Percentiles rank a stretch among this genome's conserved stretches.
phyloP scores from a whole-genome alignment of 2,888 invertebrate species.

The Meloe dianella region DNA sequence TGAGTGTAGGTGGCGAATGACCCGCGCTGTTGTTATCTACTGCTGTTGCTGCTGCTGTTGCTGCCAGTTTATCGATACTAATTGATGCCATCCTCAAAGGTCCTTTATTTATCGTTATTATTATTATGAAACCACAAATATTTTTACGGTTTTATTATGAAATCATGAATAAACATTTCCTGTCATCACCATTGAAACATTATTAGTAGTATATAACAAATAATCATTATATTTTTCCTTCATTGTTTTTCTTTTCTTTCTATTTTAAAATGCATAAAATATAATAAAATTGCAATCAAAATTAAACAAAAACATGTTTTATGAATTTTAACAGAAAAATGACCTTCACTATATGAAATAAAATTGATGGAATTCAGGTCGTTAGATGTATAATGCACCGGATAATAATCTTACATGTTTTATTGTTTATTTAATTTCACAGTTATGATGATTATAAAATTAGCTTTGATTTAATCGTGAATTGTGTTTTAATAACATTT shows the following conservation, averaged over 20 bases:
- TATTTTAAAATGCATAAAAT: background rate
- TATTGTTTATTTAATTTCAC: slow-evolving; percentile 3
- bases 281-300: background rate
- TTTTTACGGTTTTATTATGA: background rate
- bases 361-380: slow-evolving; percentile 3
- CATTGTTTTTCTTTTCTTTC: background rate
- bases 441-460: slow-evolving; percentile 7
- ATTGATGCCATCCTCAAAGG: background rate
- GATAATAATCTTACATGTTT: slow-evolving; percentile 5
- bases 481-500: slow-evolving; percentile 1
- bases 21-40: background rate
- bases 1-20: slow-evolving; percentile 25
- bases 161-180: background rate
- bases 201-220: too few relatives aligned
- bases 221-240: too few relatives aligned
- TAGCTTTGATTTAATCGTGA: slow-evolving; percentile 2
- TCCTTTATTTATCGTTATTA: background rate
- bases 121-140: background rate
- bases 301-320: slow-evolving; percentile 2
- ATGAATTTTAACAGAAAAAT: background rate
- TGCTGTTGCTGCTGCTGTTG: background rate
- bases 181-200: background rate
- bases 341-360: background rate
- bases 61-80: background rate
- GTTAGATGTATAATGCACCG: slow-evolving; percentile 5